These are phyloP conservation scores for Silurus meridionalis DNA, from an alignment of 2,113 vertebrate species.

Conservation along the genomic window DNA sequence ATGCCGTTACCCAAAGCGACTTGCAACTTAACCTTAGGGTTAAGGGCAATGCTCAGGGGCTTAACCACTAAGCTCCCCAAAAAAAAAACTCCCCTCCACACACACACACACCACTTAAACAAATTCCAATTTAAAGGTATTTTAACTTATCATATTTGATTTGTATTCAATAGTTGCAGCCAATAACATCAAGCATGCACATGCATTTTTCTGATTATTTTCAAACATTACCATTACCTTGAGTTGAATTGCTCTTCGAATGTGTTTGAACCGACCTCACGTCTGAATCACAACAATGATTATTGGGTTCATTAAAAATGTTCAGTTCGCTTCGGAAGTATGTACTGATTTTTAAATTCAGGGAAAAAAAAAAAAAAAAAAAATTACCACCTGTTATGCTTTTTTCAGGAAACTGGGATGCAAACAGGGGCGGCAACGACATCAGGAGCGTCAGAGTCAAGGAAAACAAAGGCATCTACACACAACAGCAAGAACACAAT, in stretches of 20 bases:
- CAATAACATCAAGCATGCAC: neutral
- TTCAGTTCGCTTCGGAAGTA: no score
- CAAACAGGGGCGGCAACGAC: constrained; percentile 21
- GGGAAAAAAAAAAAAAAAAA: no score
- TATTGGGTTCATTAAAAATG: neutral
- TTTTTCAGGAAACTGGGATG: constrained; percentile 12
- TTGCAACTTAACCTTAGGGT: no score
- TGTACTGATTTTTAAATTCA: neutral
- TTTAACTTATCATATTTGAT: neutral
- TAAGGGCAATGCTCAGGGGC: no score
- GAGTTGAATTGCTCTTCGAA: constrained; percentile 2
- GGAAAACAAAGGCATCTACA: constrained; percentile 18
- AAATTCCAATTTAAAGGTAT: neutral
- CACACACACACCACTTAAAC: no score
- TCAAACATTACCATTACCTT: neutral
- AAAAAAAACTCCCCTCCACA: no score
- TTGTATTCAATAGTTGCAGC: neutral
- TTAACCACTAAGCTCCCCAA: no score
- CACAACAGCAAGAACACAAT: neutral
- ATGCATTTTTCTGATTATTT: neutral
- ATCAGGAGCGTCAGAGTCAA: neutral
- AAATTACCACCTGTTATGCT: constrained; percentile 18
- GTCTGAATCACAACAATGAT: neutral
- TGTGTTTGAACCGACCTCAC: neutral
- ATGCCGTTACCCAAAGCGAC: no score